Conservation (phyloP, 37 sponge, comb jelly and placozoan species). For the Cliona cf. orientalis region DNA sequence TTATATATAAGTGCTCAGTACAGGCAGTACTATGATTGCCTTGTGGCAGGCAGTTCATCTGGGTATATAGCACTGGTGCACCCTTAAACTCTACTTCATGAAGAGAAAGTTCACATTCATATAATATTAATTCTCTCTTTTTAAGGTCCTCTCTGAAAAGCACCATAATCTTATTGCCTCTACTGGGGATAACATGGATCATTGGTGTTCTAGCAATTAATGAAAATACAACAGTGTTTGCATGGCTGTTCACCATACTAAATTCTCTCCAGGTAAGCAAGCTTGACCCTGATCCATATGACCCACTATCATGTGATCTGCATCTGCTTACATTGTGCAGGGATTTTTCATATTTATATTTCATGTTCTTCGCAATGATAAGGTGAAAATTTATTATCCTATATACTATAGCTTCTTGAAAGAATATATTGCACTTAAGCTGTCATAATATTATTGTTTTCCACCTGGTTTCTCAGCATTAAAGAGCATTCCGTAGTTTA, state of each 20-base stretch:
- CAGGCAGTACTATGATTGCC: too few relatives aligned
- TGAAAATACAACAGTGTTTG: too few relatives aligned
- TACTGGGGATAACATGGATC: constrained; percentile 38
- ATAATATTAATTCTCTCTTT: neutral
- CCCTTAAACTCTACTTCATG: neutral
- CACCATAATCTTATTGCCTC: constrained; percentile 17
- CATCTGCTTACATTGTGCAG: neutral
- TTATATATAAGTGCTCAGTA: too few relatives aligned
- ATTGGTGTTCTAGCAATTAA: too few relatives aligned
- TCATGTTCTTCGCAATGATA: constrained; percentile 19
- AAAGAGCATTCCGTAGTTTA: too few relatives aligned
- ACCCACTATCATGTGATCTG: neutral
- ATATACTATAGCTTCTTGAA: too few relatives aligned
- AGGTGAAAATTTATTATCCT: constrained; percentile 10
- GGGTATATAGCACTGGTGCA: neutral
- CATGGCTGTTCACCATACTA: too few relatives aligned
- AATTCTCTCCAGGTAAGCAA: constrained; percentile 15
- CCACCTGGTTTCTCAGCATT: too few relatives aligned
- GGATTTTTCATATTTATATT: constrained; percentile 42
- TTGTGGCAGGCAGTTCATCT: too few relatives aligned
- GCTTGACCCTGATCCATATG: constrained; percentile 11
- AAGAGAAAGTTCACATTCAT: neutral
- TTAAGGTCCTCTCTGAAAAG: neutral
- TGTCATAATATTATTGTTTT: too few relatives aligned
- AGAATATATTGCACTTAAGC: too few relatives aligned